Evolutionary conservation across 2,113 vertebrate species (phyloP), one percentile per base, ranked within the genome.

Genomic region (Chelonoidis abingdonii): DNA sequence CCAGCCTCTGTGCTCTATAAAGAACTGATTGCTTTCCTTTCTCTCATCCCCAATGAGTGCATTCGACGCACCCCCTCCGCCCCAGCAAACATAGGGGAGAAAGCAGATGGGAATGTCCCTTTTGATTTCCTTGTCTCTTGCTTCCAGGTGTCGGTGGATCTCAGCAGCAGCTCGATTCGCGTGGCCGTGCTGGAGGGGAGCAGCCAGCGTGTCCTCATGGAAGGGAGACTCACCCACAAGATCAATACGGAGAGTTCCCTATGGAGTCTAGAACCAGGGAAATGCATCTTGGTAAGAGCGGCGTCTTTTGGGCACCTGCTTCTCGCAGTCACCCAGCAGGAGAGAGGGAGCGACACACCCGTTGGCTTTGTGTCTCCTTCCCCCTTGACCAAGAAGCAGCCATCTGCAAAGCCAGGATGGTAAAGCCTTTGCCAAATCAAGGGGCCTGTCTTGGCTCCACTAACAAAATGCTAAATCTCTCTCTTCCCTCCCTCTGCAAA

Each of bases 261-360:
- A 22, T 99, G 99, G 99, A 99, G 99, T 93, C 98, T 99, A 81
- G 99, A 99, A 92, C 99, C 99, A 0, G 99, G 99, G 3, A 97
- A 92, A 81, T 99, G 99, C 0, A 94, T 99, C 47, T 94, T 99
- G 92, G 99, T 99, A 97, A 98, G 99, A 83, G 29, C 4, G 62
- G 19, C n/a, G 19, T 41, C 24, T 5, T 59, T 35, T 35, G 27
- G 29, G 56, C 47, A 19, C n/a, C 65, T 1, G 8, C 65, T 38
- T 29, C 52, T 50, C 8, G 0, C 27, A 13, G 27, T 72, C 47
- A 11, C 59, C 14, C 49, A 27, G 25, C 57, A 0, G 52, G 56
- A 62, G 44, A n/a, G 35, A 31, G 4, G 16, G 44, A 53, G 56
- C 10, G 6, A 17, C 65, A 10, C 8, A 17, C 35, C 10, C 16